A percentile compares a stretch with the other conserved stretches of the same genome.
phyloP scores from a whole-genome alignment of 2,113 vertebrate genomes.

The Channa maculata region DNA sequence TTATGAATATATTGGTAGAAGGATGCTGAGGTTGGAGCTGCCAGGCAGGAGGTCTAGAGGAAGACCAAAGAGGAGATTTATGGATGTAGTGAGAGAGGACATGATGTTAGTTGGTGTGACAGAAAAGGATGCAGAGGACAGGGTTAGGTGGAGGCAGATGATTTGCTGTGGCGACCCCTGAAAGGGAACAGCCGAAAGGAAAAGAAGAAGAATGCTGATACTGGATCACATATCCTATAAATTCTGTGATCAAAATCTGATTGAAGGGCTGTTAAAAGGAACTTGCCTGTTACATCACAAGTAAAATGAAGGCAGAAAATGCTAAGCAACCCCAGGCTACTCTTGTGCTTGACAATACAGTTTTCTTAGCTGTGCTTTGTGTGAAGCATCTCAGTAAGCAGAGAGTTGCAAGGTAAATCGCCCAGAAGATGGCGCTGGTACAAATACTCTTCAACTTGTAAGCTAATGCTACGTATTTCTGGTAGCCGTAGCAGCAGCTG shows the following conservation, averaged over 20 bases:
- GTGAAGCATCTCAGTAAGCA: conserved; percentile 87
- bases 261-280: not conserved
- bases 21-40: too few relatives aligned
- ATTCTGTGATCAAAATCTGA: not conserved
- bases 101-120: too few relatives aligned
- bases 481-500: conserved; percentile 86
- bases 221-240: not conserved
- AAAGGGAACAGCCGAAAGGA: too few relatives aligned
- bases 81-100: too few relatives aligned
- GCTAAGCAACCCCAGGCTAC: not conserved
- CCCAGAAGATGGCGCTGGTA: conserved; percentile 87
- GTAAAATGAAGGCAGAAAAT: not conserved
- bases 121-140: too few relatives aligned
- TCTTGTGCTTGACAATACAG: not conserved
- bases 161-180: too few relatives aligned
- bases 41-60: too few relatives aligned
- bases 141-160: too few relatives aligned
- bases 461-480: conserved; percentile 86
- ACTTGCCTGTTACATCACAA: not conserved
- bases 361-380: conserved; percentile 80
- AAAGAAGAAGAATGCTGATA: not conserved
- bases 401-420: conserved; percentile 86
- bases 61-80: too few relatives aligned
- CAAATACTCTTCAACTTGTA: conserved; percentile 87
- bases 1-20: too few relatives aligned